Evolutionary conservation across 2,113 vertebrate species (phyloP), one percentile per base, ranked within the genome.

Genomic region (Dasypus novemcinctus): DNA sequence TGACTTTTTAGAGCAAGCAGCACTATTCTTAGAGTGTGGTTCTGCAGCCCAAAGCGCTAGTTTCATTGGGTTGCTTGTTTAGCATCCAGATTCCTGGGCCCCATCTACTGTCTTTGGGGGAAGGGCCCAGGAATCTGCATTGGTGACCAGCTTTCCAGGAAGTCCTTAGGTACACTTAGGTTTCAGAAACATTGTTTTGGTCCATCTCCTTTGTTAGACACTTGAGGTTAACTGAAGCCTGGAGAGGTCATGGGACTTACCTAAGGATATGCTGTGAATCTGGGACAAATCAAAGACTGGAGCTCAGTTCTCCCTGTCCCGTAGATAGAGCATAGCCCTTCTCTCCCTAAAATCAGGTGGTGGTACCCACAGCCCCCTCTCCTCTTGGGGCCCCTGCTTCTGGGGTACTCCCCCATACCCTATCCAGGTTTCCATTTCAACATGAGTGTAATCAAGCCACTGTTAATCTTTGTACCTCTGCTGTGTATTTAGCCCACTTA

Each of bases 331-430:
- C 25, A 27, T 0, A 0, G 0, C 2, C 2, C 1, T 23, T 46
- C 54, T 78, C 8, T 36, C 36, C 46, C 8, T 31, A 21, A 23
- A 23, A 29, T 25, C 4, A 5, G 61, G 3, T 1, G 5, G 5
- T 3, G 27, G 5, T 25, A 15, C 27, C 36, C 0, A 0, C 0
- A 5, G 4, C 4, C 57, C 27, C 12, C 9, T 2, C 0, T 49
- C 3, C 2, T 12, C 38, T 23, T 29, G 1, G 13, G 41, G 31
- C 0, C 13, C 9, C 7, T 0, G 1, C 7, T 29, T 95, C 90
- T 36, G 59, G 17, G 43, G 49, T 17, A 2, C 3, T 14, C 85
- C 59, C 78, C 0, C 4, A 72, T 36, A 61, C 13, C 29, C n/a
- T 38, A 14, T n/a, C 43, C 69, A 61, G 78, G 61, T 33, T 63